Evolutionary conservation across 2,797 vertebrate species (phyloP).

Genomic region (Pipistrellus pygmaeus): DNA sequence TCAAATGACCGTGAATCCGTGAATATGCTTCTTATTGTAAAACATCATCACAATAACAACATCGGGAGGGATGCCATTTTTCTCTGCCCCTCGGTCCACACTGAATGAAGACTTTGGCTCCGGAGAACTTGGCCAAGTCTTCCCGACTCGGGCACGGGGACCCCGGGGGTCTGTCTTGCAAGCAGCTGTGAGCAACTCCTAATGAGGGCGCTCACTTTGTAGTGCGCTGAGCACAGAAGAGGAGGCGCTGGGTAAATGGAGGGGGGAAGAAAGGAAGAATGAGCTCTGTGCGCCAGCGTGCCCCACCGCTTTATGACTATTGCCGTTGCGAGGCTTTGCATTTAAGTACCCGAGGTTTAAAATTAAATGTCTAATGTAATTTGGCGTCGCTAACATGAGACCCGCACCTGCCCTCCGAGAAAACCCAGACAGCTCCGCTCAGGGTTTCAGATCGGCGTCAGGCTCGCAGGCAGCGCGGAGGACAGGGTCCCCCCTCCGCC

Average conservation of each 20-base stretch:
- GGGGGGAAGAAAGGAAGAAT: conserved; percentile 84
- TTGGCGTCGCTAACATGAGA: conserved; percentile 87
- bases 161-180: conserved; percentile 85
- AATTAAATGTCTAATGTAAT: conserved; percentile 91
- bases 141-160: conserved; percentile 82
- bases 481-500: conserved; percentile 75
- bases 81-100: conserved; percentile 81
- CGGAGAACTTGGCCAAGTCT: conserved; percentile 85
- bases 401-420: conserved; percentile 85
- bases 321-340: conserved; percentile 86
- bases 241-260: conserved; percentile 88
- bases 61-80: conserved; percentile 84
- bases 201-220: conserved; percentile 90
- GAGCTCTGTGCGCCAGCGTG: conserved; percentile 85
- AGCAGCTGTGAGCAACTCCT: conserved; percentile 87
- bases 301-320: conserved; percentile 88
- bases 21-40: conserved; percentile 84
- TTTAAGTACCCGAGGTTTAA: conserved; percentile 90
- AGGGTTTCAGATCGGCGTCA: conserved; percentile 83
- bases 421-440: conserved; percentile 85
- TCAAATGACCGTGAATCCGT: conserved; percentile 76
- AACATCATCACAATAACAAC: conserved; percentile 79
- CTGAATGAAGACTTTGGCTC: conserved; percentile 87
- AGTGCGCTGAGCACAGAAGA: conserved; percentile 86
- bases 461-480: conserved; percentile 24